Percentiles rank a stretch among this genome's conserved stretches.
These are phyloP conservation scores for Siniperca scherzeri DNA, from an alignment of 2,797 vertebrate species.

Conservation along the genomic window DNA sequence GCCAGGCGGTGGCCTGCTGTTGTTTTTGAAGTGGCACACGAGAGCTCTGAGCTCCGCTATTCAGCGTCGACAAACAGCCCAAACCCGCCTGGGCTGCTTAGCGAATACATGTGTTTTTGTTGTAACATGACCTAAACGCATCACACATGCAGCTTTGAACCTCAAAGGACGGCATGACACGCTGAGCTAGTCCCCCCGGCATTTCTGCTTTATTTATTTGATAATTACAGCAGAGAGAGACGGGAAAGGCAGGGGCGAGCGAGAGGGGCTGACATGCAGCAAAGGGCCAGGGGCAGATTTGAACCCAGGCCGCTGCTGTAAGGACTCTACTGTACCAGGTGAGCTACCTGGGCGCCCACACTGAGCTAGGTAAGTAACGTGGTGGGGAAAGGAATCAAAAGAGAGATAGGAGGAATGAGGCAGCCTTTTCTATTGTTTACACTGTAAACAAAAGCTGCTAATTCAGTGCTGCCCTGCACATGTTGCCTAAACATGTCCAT, in stretches of 20 bases:
- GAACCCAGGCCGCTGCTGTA: too few relatives aligned
- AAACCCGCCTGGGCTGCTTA: constrained; percentile 31
- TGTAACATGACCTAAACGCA: constrained; percentile 58
- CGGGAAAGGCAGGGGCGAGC: too few relatives aligned
- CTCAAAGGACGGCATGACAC: background rate
- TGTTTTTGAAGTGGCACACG: constrained; percentile 67
- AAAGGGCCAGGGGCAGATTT: too few relatives aligned
- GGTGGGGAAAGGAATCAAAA: constrained; percentile 1
- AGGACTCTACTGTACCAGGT: too few relatives aligned
- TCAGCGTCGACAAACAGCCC: constrained; percentile 40
- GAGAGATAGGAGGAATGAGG: background rate
- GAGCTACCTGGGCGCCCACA: too few relatives aligned
- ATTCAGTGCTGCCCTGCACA: background rate
- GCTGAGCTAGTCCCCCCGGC: background rate
- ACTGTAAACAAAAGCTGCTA: constrained; percentile 25
- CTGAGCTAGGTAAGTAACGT: background rate
- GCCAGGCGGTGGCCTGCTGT: constrained; percentile 46
- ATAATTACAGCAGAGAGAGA: too few relatives aligned
- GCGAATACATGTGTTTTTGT: constrained; percentile 43
- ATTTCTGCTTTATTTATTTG: too few relatives aligned
- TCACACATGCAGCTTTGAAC: constrained; percentile 31
- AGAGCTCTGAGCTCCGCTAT: constrained; percentile 41
- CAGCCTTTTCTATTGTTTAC: constrained; percentile 7
- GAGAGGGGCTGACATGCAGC: too few relatives aligned
- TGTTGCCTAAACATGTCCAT: constrained; percentile 33